A percentile compares a stretch with the other conserved stretches of the same genome.
Conservation (phyloP, 2,888 invertebrate genomes). For the Trisateles emortualis region DNA sequence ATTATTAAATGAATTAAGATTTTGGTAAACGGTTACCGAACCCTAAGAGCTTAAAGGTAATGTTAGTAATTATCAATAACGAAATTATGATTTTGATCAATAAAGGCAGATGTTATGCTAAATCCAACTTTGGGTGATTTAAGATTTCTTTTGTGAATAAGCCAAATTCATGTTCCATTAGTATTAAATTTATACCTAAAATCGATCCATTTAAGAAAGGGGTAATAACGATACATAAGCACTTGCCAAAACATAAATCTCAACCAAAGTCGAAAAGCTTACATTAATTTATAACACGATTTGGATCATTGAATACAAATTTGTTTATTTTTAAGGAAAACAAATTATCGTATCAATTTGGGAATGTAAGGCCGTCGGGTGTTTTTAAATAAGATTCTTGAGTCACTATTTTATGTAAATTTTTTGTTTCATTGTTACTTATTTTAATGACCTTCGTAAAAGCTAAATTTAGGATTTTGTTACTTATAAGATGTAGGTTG, state of each 20-base stretch:
- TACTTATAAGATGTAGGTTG: neutral
- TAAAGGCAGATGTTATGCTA: no score
- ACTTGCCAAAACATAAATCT: constrained; percentile 7
- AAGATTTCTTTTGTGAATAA: neutral
- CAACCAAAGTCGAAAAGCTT: constrained; percentile 9
- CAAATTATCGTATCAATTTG: constrained; percentile 32
- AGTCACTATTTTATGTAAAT: constrained; percentile 27
- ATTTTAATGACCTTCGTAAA: constrained; percentile 23
- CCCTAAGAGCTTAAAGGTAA: no score
- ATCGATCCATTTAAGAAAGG: constrained; percentile 2
- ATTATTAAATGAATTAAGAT: no score
- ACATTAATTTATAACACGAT: constrained; percentile 7
- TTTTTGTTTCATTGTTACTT: constrained; percentile 28
- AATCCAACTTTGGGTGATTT: no score
- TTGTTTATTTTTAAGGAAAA: constrained; percentile 36
- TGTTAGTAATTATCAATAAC: no score
- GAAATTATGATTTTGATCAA: no score
- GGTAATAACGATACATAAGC: constrained; percentile 3
- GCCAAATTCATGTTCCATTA: neutral
- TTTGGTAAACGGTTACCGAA: no score
- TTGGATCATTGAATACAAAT: constrained; percentile 29
- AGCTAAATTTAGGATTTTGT: constrained; percentile 20
- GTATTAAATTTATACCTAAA: neutral
- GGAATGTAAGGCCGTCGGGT: constrained; percentile 26
- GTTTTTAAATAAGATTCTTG: constrained; percentile 22